Percentiles rank a stretch among this genome's conserved stretches.
Conservation (phyloP, 1,140 invertebrate species). For the Kradibia gibbosae region DNA sequence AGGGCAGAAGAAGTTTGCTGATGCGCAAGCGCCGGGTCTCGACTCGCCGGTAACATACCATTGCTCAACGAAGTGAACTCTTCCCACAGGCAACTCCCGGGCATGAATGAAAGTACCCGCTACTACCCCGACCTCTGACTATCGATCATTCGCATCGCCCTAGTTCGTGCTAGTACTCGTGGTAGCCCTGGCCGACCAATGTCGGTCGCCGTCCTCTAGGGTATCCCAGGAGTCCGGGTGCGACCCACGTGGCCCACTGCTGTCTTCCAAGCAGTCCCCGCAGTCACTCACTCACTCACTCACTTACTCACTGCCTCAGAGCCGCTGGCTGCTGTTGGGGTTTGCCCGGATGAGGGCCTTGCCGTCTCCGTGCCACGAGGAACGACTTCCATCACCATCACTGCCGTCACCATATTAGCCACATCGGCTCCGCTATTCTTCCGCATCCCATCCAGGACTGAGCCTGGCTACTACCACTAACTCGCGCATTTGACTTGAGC, state of each 20-base stretch:
- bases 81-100: conserved; percentile 51
- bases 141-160: conserved; percentile 68
- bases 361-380: background rate
- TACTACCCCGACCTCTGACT: conserved; percentile 52
- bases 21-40: background rate
- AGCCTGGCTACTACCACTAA: background rate
- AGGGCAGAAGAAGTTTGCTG: background rate
- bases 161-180: conserved; percentile 58
- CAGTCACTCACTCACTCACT: background rate
- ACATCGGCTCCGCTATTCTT: background rate
- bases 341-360: background rate
- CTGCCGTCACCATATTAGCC: background rate
- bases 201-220: background rate
- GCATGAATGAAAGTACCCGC: conserved; percentile 70
- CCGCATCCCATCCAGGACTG: background rate
- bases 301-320: background rate
- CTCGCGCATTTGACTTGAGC: conserved; percentile 11
- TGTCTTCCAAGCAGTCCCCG: too few species aligned
- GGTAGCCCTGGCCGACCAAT: background rate
- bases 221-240: background rate
- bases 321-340: background rate
- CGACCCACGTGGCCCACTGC: background rate
- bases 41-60: conserved; percentile 55
- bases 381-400: background rate
- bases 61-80: conserved; percentile 44